phyloP scores from a whole-genome alignment of 2,888 invertebrate species.

The Mylabris sibirica region DNA sequence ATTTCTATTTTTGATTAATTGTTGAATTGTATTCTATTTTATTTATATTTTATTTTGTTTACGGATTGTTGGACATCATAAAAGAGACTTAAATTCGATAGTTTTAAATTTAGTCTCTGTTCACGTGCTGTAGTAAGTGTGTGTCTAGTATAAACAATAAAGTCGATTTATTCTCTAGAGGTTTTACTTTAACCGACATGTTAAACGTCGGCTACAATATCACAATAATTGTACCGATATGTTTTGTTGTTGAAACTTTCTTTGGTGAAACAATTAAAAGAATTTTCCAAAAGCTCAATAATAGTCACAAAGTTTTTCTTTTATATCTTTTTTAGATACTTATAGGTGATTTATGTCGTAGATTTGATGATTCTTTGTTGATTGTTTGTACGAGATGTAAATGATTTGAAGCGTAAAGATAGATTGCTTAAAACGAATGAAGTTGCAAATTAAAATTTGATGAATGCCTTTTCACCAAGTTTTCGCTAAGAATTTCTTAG shows the following conservation, averaged over 20 bases:
- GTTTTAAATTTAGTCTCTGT: not conserved
- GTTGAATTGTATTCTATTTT: not conserved
- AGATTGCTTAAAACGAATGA: conserved; percentile 35
- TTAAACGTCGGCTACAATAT: not conserved
- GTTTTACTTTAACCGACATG: conserved; percentile 1
- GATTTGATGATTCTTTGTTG: conserved; percentile 37
- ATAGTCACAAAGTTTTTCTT: not conserved
- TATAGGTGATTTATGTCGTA: conserved; percentile 27
- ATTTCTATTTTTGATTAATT: not conserved
- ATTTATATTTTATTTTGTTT: not conserved
- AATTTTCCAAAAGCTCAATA: not conserved
- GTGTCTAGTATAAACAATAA: conserved; percentile 4
- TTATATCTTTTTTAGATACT: not conserved
- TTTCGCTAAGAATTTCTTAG: conserved; percentile 28
- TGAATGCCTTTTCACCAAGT: conserved; percentile 39
- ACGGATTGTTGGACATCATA: not conserved
- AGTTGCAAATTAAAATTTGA: conserved; percentile 39
- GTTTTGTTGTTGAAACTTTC: not conserved
- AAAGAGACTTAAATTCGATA: not conserved
- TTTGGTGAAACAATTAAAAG: not conserved
- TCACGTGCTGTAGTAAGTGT: not conserved
- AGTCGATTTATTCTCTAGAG: not conserved
- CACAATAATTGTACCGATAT: not conserved
- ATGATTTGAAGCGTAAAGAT: conserved; percentile 35
- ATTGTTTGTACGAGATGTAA: conserved; percentile 36